A percentile compares a stretch with the other conserved stretches of the same genome.
phyloP scores from a whole-genome alignment of 2,797 vertebrate genomes.

The Picus viridis region DNA sequence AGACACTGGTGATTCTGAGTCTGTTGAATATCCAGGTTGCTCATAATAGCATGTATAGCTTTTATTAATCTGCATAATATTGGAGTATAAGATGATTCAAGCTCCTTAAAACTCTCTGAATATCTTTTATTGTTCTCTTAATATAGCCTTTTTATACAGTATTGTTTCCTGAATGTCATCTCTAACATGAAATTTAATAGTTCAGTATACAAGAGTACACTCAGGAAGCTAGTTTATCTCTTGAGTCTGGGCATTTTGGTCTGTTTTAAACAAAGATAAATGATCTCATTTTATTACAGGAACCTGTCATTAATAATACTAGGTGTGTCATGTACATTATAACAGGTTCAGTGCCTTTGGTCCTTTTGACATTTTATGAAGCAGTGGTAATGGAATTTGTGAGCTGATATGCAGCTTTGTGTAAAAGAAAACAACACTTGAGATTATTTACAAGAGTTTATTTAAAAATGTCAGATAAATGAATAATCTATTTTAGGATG shows the following conservation, averaged over 20 bases:
- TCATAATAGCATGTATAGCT: neutral
- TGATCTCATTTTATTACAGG: conserved; percentile 26
- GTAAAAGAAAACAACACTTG: neutral
- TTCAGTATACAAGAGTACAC: neutral
- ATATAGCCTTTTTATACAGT: neutral
- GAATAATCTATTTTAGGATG: neutral
- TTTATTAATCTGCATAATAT: neutral
- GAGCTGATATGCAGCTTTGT: neutral
- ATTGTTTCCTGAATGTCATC: neutral
- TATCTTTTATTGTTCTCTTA: neutral
- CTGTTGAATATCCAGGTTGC: neutral
- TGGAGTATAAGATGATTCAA: neutral
- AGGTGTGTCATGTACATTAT: conserved; percentile 10
- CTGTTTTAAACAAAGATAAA: conserved; percentile 47
- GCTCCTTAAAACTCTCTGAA: neutral
- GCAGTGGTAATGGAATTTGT: conserved; percentile 34
- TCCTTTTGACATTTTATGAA: conserved; percentile 36
- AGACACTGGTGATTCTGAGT: neutral
- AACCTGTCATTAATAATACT: conserved; percentile 34
- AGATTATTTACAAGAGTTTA: neutral
- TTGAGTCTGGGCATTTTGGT: neutral
- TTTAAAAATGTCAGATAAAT: neutral
- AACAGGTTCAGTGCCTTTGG: conserved; percentile 15
- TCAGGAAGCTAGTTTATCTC: neutral
- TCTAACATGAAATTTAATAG: neutral